Evolutionary conservation across 1,140 invertebrate genomes (phyloP), one percentile per base, ranked within the genome.

Genomic region (Antheraea mylitta): DNA sequence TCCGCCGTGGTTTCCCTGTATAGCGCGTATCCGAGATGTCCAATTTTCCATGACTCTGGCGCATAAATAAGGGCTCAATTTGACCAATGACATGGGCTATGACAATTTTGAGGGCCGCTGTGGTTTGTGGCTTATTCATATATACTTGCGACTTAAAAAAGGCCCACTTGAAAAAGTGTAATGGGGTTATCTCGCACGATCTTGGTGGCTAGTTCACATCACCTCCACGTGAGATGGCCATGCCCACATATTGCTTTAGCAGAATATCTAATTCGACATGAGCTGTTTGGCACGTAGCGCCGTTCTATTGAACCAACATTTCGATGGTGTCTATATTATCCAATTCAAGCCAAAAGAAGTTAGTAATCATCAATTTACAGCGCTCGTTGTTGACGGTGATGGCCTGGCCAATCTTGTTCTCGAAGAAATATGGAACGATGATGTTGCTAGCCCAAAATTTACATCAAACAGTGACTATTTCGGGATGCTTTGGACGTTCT

Each of bases 11-110:
- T n/a, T 60, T n/a, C 58, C 7, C 58, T 60, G n/a, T n/a, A n/a
- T 74, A 66, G 68, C 65, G 58, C 67, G 73, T 7, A 79, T 75
- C 64, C 68, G 70, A 68, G 53, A 63, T 60, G 70, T 70, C 68
- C 60, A 73, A 75, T 75, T 73, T 75, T 64, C 68, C n/a, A 70
- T 70, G 68, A 70, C 45, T 71, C 67, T 75, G 13, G 0, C 45
- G 72, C 69, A 74, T 71, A 73, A 58, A 66, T 62, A 59, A 36
- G 64, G n/a, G 69, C 36, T 61, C 38, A 60, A 66, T 66, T 66
- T 70, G 63, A 70, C 38, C 64, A 30, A 70, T 66, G 36, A n/a
- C 58, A 13, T 70, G 48, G 19, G 58, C 59, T 63, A 66, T 69
- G 63, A 69, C 68, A 30, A 16, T 30, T 59, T 73, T 73, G 18